Evolutionary conservation across 2,113 vertebrate species (phyloP).

Genomic region (Sinocyclocheilus rhinocerous): DNA sequence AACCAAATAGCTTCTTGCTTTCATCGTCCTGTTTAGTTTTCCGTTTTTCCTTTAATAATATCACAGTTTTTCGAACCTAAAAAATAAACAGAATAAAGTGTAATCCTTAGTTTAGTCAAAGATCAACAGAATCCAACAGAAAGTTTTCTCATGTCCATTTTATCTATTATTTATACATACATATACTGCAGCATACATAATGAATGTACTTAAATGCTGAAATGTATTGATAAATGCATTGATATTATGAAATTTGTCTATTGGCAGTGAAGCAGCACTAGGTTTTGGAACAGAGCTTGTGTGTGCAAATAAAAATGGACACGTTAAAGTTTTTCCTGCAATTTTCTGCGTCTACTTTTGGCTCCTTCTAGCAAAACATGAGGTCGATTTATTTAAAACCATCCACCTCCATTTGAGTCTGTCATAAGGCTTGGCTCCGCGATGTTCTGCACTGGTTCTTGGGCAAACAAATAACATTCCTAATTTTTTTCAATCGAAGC

Average conservation of each 20-base stretch:
- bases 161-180: not conserved
- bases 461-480: conserved; percentile 71
- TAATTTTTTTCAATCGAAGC: conserved; percentile 51
- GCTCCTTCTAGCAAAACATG: conserved; percentile 71
- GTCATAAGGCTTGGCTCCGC: conserved; percentile 50
- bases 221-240: not conserved
- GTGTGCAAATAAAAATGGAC: conserved; percentile 66
- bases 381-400: conserved; percentile 73
- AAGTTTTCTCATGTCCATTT: not conserved
- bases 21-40: conserved; percentile 16
- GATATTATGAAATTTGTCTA: not conserved
- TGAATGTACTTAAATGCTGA: not conserved
- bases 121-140: not conserved
- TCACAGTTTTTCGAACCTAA: not conserved
- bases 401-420: conserved; percentile 62
- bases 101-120: not conserved
- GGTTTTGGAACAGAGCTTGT: conserved; percentile 35
- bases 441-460: conserved; percentile 53
- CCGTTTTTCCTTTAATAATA: not conserved
- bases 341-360: conserved; percentile 67
- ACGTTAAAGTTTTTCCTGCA: conserved; percentile 66
- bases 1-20: conserved; percentile 4
- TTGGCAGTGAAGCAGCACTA: not conserved
- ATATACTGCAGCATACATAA: too few relatives aligned
- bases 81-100: not conserved